Evolutionary conservation across 2,113 vertebrate genomes (phyloP), one percentile per base, ranked within the genome.

Genomic region (Phrynocephalus versicolor): DNA sequence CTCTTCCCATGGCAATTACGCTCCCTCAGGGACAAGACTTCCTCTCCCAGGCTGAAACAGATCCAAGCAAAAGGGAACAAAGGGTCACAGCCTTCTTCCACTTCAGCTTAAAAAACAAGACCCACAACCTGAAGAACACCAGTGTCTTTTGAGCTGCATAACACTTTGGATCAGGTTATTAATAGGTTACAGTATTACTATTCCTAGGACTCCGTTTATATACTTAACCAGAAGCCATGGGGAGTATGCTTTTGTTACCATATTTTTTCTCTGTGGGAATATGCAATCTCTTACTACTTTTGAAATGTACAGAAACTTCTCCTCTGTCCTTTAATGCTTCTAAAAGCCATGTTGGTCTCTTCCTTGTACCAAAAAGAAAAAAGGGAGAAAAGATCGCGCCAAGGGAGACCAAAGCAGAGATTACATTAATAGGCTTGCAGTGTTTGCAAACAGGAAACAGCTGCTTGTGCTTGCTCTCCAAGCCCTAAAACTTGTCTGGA

Each of bases 1-100:
- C 87, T 89, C 86, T 95, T 94, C 93, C 89, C 88, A 58, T 83
- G 87, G 88, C 88, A 89, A 85, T 71, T 75, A 55, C 77, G 57
- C 41, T 19, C 88, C 86, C 88, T 72, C 0, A 3, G 91, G 90
- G 86, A 57, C n/a, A 25, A 9, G 45, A 19, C 41, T 89, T 85
- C 83, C 67, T 90, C 41, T 69, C 2, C 5, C 79, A 37, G 64
- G 73, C 82, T 72, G 67, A 74, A 65, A 75, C 60, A n/a, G 35
- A 69, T 51, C 0, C 9, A 2, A 87, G 73, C 30, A 16, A 70
- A 39, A 33, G 65, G 78, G 90, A 75, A 83, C 41, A 8, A 83
- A 87, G 77, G 82, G 62, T 79, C 84, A 57, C 82, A 80, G 65
- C 78, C 14, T 14, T n/a, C 30, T 88, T 64, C 23, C 19, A 37